Percentiles rank a stretch among this genome's conserved stretches.
These are phyloP conservation scores for Daktulosphaira vitifoliae DNA, from an alignment of 1,140 invertebrate genomes.

Conservation along the genomic window DNA sequence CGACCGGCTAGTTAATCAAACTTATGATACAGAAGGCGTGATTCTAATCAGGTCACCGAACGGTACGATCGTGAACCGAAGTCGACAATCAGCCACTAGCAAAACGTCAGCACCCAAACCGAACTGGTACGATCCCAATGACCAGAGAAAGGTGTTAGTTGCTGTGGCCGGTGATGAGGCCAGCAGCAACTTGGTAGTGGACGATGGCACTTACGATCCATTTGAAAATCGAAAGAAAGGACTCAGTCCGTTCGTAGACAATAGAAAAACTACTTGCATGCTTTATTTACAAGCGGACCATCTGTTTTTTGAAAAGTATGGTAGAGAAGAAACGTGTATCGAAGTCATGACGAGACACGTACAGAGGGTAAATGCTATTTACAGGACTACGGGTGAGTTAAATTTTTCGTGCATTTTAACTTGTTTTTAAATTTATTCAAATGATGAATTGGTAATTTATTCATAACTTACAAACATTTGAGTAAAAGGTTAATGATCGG, in stretches of 20 bases:
- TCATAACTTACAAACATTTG: no score
- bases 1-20: constrained; percentile 17
- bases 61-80: constrained; percentile 16
- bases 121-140: constrained; percentile 18
- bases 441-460: no score
- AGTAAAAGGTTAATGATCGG: no score
- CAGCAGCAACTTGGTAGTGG: constrained; percentile 32
- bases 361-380: constrained; percentile 86
- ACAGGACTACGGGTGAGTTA: constrained; percentile 69
- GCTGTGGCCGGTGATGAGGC: constrained; percentile 39
- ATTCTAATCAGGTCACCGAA: constrained; percentile 18
- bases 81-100: constrained; percentile 4
- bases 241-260: constrained; percentile 60
- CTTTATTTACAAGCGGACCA: constrained; percentile 91
- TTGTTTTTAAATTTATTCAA: no score
- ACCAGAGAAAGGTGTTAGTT: constrained; percentile 25
- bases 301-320: constrained; percentile 84
- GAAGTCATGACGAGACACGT: constrained; percentile 91
- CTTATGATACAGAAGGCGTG: constrained; percentile 19
- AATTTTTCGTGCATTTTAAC: no score
- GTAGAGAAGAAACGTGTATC: constrained; percentile 86
- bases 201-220: constrained; percentile 36
- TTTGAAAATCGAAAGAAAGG: constrained; percentile 17
- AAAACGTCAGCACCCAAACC: constrained; percentile 13
- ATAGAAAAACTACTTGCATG: constrained; percentile 62